Evolutionary conservation across 2,113 vertebrate species (phyloP), one percentile per base, ranked within the genome.

Genomic region (Hyaena hyaena): DNA sequence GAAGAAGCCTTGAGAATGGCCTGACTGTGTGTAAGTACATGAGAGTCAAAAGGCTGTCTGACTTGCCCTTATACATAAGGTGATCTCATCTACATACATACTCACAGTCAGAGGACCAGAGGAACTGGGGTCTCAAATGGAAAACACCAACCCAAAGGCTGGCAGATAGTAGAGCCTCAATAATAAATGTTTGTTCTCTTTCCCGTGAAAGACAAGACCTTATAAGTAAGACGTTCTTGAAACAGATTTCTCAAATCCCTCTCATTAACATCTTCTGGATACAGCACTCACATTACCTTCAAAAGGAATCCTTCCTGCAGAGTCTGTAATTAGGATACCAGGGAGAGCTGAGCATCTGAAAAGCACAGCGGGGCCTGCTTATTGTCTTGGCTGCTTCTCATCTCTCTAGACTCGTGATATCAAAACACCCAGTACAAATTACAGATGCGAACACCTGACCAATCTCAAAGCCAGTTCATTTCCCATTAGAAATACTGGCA

Each of bases 271-370:
- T 93, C 66, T 84, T 95, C 90, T 83, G 50, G 73, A 88, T 96
- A 77, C 63, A 95, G 55, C 77, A 19, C 26, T 90, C 66, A 61
- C 69, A 73, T 96, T 95, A 86, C 81, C 63, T 96, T 98, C 96
- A 94, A 93, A 97, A 81, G 88, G 93, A 97, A 97, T 96, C 90
- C 90, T 87, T 97, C 94, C 93, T 83, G 90, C 88, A 76, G 68
- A 81, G 77, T 48, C 90, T 83, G 35, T 93, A 95, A 97, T 98
- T 96, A 97, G 95, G 48, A 23, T 94, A 24, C 93, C n/a, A 65
- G 66, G 82, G 91, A 91, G 88, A 91, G 31, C 50, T 3, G 11
- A 88, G 77, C 66, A n/a, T 66, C 95, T 96, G 66, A 23, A 82
- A 85, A 86, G 19, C 69, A 92, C 2, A 3, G 5, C 1, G 1